Conservation (phyloP, 1,140 invertebrate species). For the Gryllus bimaculatus region DNA sequence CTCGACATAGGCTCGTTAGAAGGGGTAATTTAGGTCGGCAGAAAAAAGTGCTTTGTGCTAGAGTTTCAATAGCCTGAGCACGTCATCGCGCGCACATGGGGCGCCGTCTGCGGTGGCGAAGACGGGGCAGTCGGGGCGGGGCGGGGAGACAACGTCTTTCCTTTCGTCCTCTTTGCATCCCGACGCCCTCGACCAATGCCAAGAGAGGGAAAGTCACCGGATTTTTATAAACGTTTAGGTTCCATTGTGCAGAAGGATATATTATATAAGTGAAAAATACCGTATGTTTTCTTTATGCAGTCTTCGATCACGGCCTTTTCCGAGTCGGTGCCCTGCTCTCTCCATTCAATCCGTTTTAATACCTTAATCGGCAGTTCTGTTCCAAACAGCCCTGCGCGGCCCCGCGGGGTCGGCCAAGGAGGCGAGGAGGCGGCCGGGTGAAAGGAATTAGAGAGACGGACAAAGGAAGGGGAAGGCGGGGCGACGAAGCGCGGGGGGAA, state of each 20-base stretch:
- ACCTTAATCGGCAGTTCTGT: slow-evolving; percentile 16
- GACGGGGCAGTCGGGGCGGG: neutral
- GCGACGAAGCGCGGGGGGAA: too few species aligned
- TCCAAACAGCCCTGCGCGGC: neutral
- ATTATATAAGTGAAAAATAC: neutral
- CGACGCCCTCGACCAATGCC: neutral
- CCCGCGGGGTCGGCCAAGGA: neutral
- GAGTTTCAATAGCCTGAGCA: neutral
- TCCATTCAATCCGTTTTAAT: slow-evolving; percentile 18
- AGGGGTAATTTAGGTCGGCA: neutral
- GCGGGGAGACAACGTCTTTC: neutral
- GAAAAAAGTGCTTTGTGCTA: neutral
- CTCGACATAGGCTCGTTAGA: neutral
- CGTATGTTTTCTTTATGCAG: neutral
- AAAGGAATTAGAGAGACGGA: neutral
- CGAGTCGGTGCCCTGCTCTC: neutral
- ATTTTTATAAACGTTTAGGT: neutral
- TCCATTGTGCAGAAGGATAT: slow-evolving; percentile 4
- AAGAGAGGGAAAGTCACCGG: neutral
- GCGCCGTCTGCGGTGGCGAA: neutral
- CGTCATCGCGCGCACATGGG: neutral
- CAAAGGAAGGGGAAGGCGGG: neutral
- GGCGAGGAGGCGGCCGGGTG: neutral
- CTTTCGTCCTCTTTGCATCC: neutral
- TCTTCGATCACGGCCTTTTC: neutral